These are phyloP conservation scores for Cantharis rufa DNA, from an alignment of 2,888 invertebrate genomes.

Conservation along the genomic window DNA sequence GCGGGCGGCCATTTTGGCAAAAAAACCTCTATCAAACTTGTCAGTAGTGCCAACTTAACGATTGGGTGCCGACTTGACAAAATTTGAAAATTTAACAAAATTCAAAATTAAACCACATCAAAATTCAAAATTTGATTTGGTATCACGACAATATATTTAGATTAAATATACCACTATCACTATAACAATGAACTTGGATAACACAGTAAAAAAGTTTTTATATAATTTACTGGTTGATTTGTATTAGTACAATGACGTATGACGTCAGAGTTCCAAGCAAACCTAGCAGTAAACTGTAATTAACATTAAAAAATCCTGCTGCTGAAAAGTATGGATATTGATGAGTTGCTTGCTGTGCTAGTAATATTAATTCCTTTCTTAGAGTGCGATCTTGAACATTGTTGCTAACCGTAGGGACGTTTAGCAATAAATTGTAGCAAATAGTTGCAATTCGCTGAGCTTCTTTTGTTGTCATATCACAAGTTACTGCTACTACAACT, in stretches of 20 bases:
- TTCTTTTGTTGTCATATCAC: slow-evolving; percentile 34
- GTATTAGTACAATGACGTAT: slow-evolving; percentile 31
- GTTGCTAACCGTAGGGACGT: slow-evolving; percentile 24
- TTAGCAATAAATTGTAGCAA: slow-evolving; percentile 33
- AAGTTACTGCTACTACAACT: slow-evolving; percentile 31
- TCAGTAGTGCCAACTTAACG: too few relatives aligned
- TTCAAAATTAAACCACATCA: too few relatives aligned
- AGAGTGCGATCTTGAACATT: slow-evolving; percentile 19
- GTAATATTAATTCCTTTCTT: slow-evolving; percentile 20
- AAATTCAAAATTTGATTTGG: too few relatives aligned
- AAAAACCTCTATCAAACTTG: too few relatives aligned
- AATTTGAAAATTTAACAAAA: too few relatives aligned
- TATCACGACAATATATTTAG: too few relatives aligned
- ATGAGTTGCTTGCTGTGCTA: slow-evolving; percentile 28
- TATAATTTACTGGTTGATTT: slow-evolving; percentile 22
- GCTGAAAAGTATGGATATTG: slow-evolving; percentile 30
- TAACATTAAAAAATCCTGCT: slow-evolving; percentile 31
- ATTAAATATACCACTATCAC: too few relatives aligned
- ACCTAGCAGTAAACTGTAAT: slow-evolving; percentile 29
- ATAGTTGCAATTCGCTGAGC: slow-evolving; percentile 31
- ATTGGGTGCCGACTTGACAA: too few relatives aligned
- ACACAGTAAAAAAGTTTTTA: too few relatives aligned
- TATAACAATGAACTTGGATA: too few relatives aligned
- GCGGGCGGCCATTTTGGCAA: too few relatives aligned
- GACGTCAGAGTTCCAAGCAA: slow-evolving; percentile 28